A percentile compares a stretch with the other conserved stretches of the same genome.
Evolutionary conservation across 1,140 invertebrate genomes (phyloP).

Genomic region (Pygmarrhopalites habei): DNA sequence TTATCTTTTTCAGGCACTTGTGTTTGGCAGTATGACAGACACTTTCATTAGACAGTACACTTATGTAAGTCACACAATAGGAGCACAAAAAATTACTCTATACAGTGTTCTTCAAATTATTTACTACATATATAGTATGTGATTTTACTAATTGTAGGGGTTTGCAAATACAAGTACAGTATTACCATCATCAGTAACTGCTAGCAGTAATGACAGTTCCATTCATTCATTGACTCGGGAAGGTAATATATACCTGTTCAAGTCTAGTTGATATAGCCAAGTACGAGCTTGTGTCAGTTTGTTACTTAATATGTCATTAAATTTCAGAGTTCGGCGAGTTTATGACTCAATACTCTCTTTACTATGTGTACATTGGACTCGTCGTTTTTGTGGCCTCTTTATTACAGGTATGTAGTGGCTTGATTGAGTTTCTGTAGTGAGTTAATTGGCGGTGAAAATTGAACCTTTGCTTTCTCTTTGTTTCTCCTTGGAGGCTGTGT

Average conservation of each 20-base stretch:
- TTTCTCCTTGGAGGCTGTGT: constrained; percentile 41
- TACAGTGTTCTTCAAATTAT: too few species aligned
- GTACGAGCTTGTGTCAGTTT: constrained; percentile 20
- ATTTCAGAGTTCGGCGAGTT: constrained; percentile 40
- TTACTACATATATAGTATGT: too few species aligned
- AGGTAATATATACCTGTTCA: too few species aligned
- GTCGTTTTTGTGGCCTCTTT: constrained; percentile 40
- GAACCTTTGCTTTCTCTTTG: too few species aligned
- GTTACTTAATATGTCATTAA: constrained; percentile 27
- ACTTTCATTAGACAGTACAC: constrained; percentile 45
- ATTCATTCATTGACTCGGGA: too few species aligned
- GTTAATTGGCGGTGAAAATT: too few species aligned
- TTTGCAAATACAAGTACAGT: constrained; percentile 31
- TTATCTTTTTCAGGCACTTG: too few species aligned
- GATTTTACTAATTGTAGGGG: too few species aligned
- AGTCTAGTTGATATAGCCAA: constrained; percentile 22
- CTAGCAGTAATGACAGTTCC: constrained; percentile 13
- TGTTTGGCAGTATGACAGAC: constrained; percentile 60
- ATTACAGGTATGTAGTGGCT: constrained; percentile 40
- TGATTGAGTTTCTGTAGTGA: too few species aligned
- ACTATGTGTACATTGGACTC: constrained; percentile 41
- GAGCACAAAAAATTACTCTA: too few species aligned
- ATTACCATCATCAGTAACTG: neutral
- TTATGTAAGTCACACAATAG: constrained; percentile 16
- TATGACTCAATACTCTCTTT: constrained; percentile 41